These are phyloP conservation scores for Sepiola atlantica DNA, from an alignment of 2,888 invertebrate species.

Conservation along the genomic window DNA sequence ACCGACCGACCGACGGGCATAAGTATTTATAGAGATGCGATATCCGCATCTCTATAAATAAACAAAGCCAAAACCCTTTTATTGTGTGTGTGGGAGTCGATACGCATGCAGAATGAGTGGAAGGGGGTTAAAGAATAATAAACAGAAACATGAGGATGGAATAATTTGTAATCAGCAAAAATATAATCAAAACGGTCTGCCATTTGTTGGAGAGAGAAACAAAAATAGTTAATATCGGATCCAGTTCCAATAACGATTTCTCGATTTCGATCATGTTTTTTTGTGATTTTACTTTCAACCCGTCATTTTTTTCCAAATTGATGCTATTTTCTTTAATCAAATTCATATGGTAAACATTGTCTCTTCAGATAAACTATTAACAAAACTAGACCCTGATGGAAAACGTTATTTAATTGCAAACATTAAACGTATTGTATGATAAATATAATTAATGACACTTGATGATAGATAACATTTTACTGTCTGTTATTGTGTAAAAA, in stretches of 20 bases:
- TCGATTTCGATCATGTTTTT: neutral
- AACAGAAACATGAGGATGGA: no score
- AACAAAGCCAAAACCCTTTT: no score
- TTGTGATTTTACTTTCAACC: neutral
- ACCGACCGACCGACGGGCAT: no score
- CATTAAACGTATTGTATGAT: neutral
- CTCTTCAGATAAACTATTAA: neutral
- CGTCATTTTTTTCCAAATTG: neutral
- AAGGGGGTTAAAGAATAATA: no score
- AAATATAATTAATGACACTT: no score
- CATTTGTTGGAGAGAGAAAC: neutral
- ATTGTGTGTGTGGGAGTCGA: no score
- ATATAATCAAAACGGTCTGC: neutral
- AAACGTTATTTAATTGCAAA: neutral
- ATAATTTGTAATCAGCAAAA: neutral
- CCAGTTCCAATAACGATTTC: neutral
- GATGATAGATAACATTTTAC: no score
- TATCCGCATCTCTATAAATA: no score
- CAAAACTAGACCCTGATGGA: neutral
- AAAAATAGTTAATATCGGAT: neutral
- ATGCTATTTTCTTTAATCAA: neutral
- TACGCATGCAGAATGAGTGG: no score
- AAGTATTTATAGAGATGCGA: no score
- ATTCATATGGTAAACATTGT: neutral
- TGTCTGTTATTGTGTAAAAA: no score